A percentile compares a stretch with the other conserved stretches of the same genome.
Conservation (phyloP, 2,888 invertebrate genomes). For the Sarcophaga rosellei region DNA sequence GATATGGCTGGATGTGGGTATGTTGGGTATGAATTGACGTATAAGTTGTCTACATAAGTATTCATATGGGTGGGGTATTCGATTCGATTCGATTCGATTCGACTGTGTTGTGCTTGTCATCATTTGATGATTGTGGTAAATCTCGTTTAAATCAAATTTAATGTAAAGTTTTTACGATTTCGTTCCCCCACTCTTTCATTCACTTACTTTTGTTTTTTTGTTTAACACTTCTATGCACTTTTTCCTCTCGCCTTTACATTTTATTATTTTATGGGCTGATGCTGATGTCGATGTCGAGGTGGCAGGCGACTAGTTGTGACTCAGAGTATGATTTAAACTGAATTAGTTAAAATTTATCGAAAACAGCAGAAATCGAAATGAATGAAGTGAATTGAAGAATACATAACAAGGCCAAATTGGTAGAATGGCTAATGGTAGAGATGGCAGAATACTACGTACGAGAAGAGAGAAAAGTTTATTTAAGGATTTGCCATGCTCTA, state of each 20-base stretch:
- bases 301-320: background rate
- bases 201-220: background rate
- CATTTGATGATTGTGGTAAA: conserved; percentile 57
- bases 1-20: background rate
- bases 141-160: conserved; percentile 67
- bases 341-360: conserved; percentile 40
- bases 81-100: too few relatives aligned
- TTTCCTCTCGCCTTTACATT: background rate
- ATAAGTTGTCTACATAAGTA: too few relatives aligned
- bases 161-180: conserved; percentile 48
- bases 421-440: background rate
- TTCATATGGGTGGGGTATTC: too few relatives aligned
- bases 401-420: background rate
- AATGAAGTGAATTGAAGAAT: background rate
- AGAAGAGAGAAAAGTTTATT: conserved; percentile 10
- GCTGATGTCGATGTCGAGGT: background rate
- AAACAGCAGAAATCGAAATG: conserved; percentile 23
- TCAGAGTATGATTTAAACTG: conserved; percentile 15
- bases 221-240: background rate
- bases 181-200: background rate
- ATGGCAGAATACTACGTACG: too few relatives aligned
- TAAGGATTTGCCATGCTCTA: conserved; percentile 20
- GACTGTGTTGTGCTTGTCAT: conserved; percentile 53
- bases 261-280: background rate
- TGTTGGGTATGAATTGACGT: background rate